Evolutionary conservation across 2,797 vertebrate species (phyloP), one percentile per base, ranked within the genome.

Genomic region (Yasuhikotakia modesta): DNA sequence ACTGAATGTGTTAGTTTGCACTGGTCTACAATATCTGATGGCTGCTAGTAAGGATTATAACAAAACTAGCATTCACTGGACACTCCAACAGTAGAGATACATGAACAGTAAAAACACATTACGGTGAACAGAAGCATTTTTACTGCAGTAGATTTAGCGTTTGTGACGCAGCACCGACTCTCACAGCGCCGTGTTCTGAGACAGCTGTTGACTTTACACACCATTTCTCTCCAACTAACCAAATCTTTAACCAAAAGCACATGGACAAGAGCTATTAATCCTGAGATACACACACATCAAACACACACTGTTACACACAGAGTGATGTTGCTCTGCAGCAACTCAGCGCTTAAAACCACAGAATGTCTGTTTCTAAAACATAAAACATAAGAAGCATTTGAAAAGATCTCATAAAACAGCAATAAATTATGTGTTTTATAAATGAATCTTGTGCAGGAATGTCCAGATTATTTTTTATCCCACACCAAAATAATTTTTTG

Each of bases 171-270:
- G 82, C 69, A 55, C 67, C 66, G 70, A 84, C 19, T 10, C 39
- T 43, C 13, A 43, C 39, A 43, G 5, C 84, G 66, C 27, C 27
- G 81, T n/a, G 83, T 27, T 21, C 82, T 53, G 83, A 86, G 82
- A 30, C 0, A 76, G 67, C 78, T 66, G 6, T 61, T 72, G 82
- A 67, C 79, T 87, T 86, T 82, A 85, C 85, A 63, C 70, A 70
- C 79, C 60, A 78, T 78, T 64, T 67, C 82, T 84, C 22, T 73
- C 60, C 64, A 60, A 81, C 83, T 79, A 4, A n/a, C 53, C 70
- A 70, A 73, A 78, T 27, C 0, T 19, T 68, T 84, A 13, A 7
- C 30, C 69, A 80, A 73, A 82, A 81, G 70, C 64, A 43, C 21
- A 57, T 52, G 81, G 76, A 82, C 64, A 70, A 71, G 72, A 82